Evolutionary conservation across 2,113 vertebrate species (phyloP).

Genomic region (Nicator chloris): DNA sequence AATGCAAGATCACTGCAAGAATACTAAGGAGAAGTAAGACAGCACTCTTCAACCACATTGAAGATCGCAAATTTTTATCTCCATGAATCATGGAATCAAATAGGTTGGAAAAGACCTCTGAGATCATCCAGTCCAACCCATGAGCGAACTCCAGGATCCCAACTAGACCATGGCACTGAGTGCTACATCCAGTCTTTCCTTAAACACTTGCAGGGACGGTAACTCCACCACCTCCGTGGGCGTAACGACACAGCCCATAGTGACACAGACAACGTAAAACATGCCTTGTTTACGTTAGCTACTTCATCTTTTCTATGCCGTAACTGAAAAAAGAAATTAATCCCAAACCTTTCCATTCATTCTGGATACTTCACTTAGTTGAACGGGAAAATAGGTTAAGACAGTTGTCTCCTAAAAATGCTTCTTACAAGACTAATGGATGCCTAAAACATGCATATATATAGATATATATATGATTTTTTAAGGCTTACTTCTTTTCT

Average conservation of each 20-base stretch:
- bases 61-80: not conserved
- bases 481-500: constrained; percentile 56
- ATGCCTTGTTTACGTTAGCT: rapidly evolving
- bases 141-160: not conserved
- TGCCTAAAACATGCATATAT: not conserved
- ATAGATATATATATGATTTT: not conserved
- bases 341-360: not conserved
- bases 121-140: not conserved
- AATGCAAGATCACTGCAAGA: not conserved
- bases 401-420: not conserved
- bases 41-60: not conserved
- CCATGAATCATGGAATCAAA: not conserved
- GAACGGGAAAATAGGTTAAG: not conserved
- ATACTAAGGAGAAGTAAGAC: not conserved
- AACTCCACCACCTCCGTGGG: not conserved
- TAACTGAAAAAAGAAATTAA: not conserved
- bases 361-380: not conserved
- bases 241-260: not conserved
- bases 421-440: not conserved
- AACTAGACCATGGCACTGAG: not conserved
- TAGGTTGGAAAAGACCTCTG: not conserved
- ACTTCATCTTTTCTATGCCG: not conserved
- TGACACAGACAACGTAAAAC: not conserved
- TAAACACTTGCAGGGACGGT: not conserved
- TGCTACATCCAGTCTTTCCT: not conserved